These are phyloP conservation scores for Diplodus puntazzo DNA, from an alignment of 2,797 vertebrate species.

Conservation along the genomic window DNA sequence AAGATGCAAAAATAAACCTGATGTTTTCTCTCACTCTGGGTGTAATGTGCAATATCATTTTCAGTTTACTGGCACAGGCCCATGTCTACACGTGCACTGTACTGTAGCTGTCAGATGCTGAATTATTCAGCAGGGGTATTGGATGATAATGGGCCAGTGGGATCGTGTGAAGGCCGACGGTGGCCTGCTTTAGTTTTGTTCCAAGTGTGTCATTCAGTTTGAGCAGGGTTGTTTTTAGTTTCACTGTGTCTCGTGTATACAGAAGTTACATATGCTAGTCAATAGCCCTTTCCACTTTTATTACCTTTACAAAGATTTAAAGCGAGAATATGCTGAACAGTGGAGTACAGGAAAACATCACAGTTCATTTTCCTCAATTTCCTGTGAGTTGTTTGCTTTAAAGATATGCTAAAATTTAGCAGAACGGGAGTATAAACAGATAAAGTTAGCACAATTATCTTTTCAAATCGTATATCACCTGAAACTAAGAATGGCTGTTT, in stretches of 20 bases:
- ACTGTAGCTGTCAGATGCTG: conserved; percentile 60
- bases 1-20: conserved; percentile 4
- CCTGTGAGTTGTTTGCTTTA: too few relatives aligned
- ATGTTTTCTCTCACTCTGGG: conserved; percentile 13
- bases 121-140: conserved; percentile 76
- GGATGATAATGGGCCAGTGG: conserved; percentile 52
- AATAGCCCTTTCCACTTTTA: too few relatives aligned
- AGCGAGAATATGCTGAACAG: too few relatives aligned
- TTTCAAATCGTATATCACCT: too few relatives aligned
- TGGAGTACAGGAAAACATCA: too few relatives aligned
- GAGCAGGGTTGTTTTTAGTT: neutral
- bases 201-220: conserved; percentile 51
- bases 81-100: conserved; percentile 30
- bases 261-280: too few relatives aligned
- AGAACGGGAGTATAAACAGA: too few relatives aligned
- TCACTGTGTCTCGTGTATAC: neutral
- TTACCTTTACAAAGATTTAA: too few relatives aligned
- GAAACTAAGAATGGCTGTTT: too few relatives aligned
- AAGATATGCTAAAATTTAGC: too few relatives aligned
- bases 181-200: conserved; percentile 27
- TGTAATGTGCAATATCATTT: neutral
- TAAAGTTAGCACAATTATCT: too few relatives aligned
- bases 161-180: conserved; percentile 48
- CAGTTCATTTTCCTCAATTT: too few relatives aligned
- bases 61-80: conserved; percentile 19